phyloP scores from a whole-genome alignment of 2,797 vertebrate species.

The Galagoides demidoff region DNA sequence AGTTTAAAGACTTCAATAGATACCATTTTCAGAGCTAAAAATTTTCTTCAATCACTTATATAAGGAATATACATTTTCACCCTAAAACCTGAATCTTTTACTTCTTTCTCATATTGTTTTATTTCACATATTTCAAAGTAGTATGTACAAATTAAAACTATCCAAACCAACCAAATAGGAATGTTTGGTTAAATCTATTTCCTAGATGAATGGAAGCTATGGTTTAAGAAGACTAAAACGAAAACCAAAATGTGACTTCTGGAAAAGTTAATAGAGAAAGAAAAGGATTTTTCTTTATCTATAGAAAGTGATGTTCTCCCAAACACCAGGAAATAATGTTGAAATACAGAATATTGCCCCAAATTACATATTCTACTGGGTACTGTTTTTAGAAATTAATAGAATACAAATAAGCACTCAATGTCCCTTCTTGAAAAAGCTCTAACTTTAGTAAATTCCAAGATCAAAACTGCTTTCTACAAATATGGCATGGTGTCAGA shows the following conservation, averaged over 20 bases:
- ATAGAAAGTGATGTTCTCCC: not conserved
- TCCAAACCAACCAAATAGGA: not conserved
- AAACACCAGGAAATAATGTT: not conserved
- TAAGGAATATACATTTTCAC: not conserved
- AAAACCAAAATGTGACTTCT: conserved; percentile 17
- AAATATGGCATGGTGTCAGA: not conserved
- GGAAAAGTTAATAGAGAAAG: not conserved
- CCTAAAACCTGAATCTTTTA: not conserved
- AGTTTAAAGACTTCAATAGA: not conserved
- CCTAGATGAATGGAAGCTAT: not conserved
- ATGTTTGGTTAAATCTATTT: not conserved
- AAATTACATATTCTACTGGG: not conserved
- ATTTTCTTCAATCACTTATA: not conserved
- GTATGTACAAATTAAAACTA: not conserved
- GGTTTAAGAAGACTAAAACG: not conserved
- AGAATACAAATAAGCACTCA: not conserved
- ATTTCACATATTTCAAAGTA: not conserved
- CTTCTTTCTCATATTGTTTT: not conserved
- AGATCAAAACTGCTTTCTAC: not conserved
- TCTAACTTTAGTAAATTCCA: not conserved
- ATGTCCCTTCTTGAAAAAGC: not conserved
- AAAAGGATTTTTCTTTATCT: not conserved
- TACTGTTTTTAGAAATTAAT: not conserved
- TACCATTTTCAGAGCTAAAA: not conserved
- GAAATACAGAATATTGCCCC: not conserved